A percentile compares a stretch with the other conserved stretches of the same genome.
Evolutionary conservation across 2,113 vertebrate species (phyloP).

Genomic region (Anolis carolinensis): DNA sequence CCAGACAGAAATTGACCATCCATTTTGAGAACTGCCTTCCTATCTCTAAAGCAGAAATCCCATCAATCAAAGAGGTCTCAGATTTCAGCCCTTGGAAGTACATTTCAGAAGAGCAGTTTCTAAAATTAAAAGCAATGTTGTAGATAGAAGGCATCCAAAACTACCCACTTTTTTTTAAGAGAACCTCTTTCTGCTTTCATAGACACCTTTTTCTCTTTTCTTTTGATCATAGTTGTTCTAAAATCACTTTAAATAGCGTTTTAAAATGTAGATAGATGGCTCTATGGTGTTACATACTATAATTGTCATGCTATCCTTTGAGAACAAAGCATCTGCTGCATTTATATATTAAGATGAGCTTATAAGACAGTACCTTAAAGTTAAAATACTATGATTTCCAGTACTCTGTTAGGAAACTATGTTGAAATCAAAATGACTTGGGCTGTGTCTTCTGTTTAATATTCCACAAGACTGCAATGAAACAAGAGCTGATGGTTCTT

Average conservation of each 20-base stretch:
- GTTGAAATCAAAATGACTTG: background rate
- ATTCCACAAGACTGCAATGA: background rate
- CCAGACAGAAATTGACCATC: background rate
- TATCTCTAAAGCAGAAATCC: background rate
- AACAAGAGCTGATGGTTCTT: conserved; percentile 30
- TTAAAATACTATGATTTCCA: conserved; percentile 13
- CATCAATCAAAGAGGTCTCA: background rate
- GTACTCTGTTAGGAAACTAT: conserved; percentile 3
- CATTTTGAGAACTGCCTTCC: background rate
- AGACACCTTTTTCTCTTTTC: background rate
- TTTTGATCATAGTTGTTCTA: conserved; percentile 19
- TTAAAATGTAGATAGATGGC: conserved; percentile 7
- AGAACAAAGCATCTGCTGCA: background rate
- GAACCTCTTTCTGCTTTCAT: background rate
- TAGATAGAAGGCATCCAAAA: background rate
- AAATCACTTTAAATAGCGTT: conserved; percentile 12
- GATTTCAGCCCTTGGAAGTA: background rate
- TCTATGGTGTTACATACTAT: background rate
- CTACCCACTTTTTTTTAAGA: background rate
- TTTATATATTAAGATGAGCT: conserved; percentile 26
- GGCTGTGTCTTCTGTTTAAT: conserved; percentile 24
- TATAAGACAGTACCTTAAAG: background rate
- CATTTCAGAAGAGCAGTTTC: background rate
- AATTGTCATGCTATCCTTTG: background rate
- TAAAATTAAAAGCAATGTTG: background rate